Percentiles rank a stretch among this genome's conserved stretches.
Evolutionary conservation across 2,797 vertebrate species (phyloP).

Genomic region (Lagodon rhomboides): DNA sequence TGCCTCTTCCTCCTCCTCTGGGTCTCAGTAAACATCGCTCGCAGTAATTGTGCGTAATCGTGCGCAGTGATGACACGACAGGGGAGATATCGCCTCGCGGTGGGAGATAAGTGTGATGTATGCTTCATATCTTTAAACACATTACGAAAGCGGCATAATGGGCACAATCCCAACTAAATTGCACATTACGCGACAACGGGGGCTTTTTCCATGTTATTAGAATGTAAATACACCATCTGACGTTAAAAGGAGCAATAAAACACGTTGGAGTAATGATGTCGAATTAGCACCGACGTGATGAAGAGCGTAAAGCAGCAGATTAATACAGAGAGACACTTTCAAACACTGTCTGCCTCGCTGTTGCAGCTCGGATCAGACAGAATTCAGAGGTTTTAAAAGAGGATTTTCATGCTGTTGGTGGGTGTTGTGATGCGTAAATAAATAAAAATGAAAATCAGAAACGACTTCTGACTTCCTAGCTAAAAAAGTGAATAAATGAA

Average conservation of each 20-base stretch:
- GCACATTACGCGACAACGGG: constrained; percentile 46
- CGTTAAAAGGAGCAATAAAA: constrained; percentile 37
- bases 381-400: not conserved
- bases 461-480: not conserved
- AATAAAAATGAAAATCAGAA: not conserved
- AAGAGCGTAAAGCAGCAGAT: constrained; percentile 37
- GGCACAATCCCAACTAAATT: constrained; percentile 52
- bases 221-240: constrained; percentile 63
- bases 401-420: not conserved
- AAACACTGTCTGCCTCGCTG: not conserved
- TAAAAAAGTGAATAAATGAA: not conserved
- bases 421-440: not conserved
- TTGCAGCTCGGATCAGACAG: not conserved
- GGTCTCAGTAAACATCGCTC: constrained; percentile 15
- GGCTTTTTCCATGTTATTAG: constrained; percentile 53
- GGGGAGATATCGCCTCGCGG: constrained; percentile 20
- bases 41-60: constrained; percentile 20
- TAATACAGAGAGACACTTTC: constrained; percentile 28
- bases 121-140: constrained; percentile 56
- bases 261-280: constrained; percentile 50
- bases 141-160: constrained; percentile 35
- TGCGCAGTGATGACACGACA: constrained; percentile 18
- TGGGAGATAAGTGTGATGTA: constrained; percentile 67
- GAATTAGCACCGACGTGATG: constrained; percentile 36
- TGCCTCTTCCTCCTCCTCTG: not conserved